A percentile compares a stretch with the other conserved stretches of the same genome.
phyloP scores from a whole-genome alignment of 1,140 invertebrate species.

The Uloborus diversus region DNA sequence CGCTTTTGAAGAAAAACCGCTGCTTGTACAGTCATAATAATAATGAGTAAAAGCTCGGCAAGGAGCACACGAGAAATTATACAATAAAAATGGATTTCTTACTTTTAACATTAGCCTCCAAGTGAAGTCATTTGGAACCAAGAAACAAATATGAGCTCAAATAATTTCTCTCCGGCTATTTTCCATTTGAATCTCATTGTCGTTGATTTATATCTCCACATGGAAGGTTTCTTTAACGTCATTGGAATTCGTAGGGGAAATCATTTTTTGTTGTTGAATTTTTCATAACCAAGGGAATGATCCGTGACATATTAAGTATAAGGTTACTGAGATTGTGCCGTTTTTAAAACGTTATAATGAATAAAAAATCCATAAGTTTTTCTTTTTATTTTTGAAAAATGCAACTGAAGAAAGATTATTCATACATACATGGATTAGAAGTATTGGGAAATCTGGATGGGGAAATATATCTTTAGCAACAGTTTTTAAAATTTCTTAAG shows the following conservation, averaged over 20 bases:
- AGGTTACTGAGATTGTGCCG: neutral
- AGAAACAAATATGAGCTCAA: slow-evolving; percentile 32
- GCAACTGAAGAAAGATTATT: neutral
- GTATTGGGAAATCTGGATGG: too few relatives aligned
- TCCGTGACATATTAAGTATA: slow-evolving; percentile 30
- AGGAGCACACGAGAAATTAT: slow-evolving; percentile 24
- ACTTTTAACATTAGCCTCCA: slow-evolving; percentile 49
- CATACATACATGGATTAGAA: neutral
- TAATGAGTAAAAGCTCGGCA: slow-evolving; percentile 4
- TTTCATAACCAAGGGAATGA: slow-evolving; percentile 47
- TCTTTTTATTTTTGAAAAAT: slow-evolving; percentile 6
- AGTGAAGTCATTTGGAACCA: slow-evolving; percentile 38
- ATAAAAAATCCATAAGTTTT: slow-evolving; percentile 47
- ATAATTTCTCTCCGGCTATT: slow-evolving; percentile 19
- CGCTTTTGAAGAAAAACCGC: neutral
- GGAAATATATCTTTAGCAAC: too few relatives aligned
- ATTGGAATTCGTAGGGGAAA: neutral
- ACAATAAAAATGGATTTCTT: slow-evolving; percentile 49
- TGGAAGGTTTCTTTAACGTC: slow-evolving; percentile 6
- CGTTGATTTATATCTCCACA: slow-evolving; percentile 40
- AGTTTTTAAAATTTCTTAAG: too few relatives aligned
- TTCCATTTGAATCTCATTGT: slow-evolving; percentile 23
- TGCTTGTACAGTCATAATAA: neutral
- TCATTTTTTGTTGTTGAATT: slow-evolving; percentile 15
- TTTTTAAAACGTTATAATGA: slow-evolving; percentile 22